Percentiles rank a stretch among this genome's conserved stretches.
These are phyloP conservation scores for Lytechinus variegatus DNA, from an alignment of 35 echinoderm and acorn worm genomes.

Conservation along the genomic window DNA sequence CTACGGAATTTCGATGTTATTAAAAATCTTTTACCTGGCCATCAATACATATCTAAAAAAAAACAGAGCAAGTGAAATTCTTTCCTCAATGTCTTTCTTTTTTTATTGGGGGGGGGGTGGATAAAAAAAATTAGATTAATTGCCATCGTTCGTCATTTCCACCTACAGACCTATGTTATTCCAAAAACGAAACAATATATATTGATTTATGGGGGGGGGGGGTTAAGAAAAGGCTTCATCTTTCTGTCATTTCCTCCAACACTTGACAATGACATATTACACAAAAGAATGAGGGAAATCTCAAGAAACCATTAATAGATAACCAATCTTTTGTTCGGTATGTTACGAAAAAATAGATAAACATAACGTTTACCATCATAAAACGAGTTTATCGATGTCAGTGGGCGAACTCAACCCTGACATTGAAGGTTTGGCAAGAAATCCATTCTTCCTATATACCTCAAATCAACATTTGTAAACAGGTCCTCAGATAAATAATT, in stretches of 20 bases:
- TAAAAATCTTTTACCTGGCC: no score
- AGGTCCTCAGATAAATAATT: background rate
- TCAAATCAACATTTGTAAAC: background rate
- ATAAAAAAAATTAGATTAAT: no score
- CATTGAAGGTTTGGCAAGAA: background rate
- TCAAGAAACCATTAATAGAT: background rate
- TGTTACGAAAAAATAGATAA: background rate
- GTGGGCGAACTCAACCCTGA: background rate
- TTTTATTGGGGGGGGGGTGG: no score
- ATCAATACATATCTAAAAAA: no score
- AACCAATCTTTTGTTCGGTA: background rate
- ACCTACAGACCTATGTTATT: background rate
- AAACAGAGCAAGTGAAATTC: no score
- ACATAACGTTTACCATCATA: background rate
- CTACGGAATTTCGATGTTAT: no score
- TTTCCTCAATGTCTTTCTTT: no score
- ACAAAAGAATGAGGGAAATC: background rate
- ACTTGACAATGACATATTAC: background rate
- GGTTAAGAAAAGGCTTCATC: background rate
- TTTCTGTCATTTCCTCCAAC: background rate
- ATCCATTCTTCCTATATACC: background rate
- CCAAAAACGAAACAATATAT: background rate
- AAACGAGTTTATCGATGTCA: background rate
- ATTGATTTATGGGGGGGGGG: background rate
- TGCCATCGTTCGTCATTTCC: background rate